Evolutionary conservation across 1,140 invertebrate genomes (phyloP), one percentile per base, ranked within the genome.

Genomic region (Parapsyche elsis): DNA sequence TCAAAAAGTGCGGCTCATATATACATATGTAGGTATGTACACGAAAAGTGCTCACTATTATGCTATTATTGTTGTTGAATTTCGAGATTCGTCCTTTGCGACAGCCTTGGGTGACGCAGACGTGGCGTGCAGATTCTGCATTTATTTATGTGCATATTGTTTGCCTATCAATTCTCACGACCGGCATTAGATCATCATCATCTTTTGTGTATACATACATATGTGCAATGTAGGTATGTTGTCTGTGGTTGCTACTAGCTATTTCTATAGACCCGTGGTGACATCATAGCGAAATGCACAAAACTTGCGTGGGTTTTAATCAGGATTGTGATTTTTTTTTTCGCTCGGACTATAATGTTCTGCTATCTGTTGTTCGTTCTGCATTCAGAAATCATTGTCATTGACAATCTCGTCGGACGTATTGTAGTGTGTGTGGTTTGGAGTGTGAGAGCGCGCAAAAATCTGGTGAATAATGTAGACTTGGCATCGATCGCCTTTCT

Each of bases 101-200:
- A 53, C 49, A 53, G 16, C 49, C 49, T 53, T 53, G 49, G 16
- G 12, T 53, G 49, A 53, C 49, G 49, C 49, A 12, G 16, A 53
- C 49, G 49, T 53, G 12, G 49, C 49, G 49, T 53, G 49, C 49
- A 53, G 16, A 5, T 38, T 38, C 30, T 38, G 30, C 30, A 38
- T 38, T 38, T 38, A 53, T 53, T 53, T 53, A 12, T 53, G 49
- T 16, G 12, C 12, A 7, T 26, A 67, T 67, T 67, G 61, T 67
- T 26, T 26, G 61, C 61, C 61, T 10, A 21, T 67, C 19, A 26
- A 67, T 67, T 67, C 61, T 19, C 61, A 57, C 53, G 53, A 57
- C 19, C 53, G 5, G 5, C 24, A 26, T 67, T 67, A 67, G 61
- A 26, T 67, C 61, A 67, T 67, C 61, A 12, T 21, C 10, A n/a